A percentile compares a stretch with the other conserved stretches of the same genome.
Conservation (phyloP, 2,888 invertebrate species). For the Halocaridina rubra region DNA sequence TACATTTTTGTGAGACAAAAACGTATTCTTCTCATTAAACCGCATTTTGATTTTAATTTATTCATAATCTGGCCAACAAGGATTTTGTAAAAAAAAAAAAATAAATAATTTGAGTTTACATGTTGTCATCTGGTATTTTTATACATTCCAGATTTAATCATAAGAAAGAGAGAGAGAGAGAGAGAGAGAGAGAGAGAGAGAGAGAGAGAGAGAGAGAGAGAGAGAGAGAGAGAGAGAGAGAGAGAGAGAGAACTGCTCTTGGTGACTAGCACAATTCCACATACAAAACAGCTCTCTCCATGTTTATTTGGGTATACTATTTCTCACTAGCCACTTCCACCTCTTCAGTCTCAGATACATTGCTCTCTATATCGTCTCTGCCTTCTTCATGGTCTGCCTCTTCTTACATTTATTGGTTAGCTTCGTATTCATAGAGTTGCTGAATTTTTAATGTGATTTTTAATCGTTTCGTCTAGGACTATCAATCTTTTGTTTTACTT, state of each 20-base stretch:
- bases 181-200: slow-evolving; percentile 16
- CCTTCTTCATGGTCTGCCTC: too few species aligned
- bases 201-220: slow-evolving; percentile 17
- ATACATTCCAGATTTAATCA: background rate
- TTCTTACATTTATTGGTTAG: too few species aligned
- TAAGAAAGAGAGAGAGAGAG: background rate
- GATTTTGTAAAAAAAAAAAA: background rate
- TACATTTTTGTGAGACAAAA: too few species aligned
- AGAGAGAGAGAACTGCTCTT: background rate
- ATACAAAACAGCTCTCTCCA: background rate
- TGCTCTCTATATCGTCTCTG: too few species aligned
- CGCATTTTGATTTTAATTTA: too few species aligned
- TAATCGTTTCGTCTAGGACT: too few species aligned
- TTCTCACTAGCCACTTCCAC: background rate
- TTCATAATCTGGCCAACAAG: background rate
- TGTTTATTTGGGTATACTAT: background rate
- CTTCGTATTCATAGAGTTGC: too few species aligned
- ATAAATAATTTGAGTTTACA: too few species aligned
- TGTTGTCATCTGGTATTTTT: too few species aligned
- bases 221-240: background rate
- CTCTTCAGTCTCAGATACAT: too few species aligned
- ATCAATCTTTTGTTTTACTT: too few species aligned
- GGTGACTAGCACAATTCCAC: background rate
- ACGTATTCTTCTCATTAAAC: background rate
- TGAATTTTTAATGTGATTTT: too few species aligned